Percentiles rank a stretch among this genome's conserved stretches.
Evolutionary conservation across 1,140 invertebrate species (phyloP).

Genomic region (Orchesella cincta): DNA sequence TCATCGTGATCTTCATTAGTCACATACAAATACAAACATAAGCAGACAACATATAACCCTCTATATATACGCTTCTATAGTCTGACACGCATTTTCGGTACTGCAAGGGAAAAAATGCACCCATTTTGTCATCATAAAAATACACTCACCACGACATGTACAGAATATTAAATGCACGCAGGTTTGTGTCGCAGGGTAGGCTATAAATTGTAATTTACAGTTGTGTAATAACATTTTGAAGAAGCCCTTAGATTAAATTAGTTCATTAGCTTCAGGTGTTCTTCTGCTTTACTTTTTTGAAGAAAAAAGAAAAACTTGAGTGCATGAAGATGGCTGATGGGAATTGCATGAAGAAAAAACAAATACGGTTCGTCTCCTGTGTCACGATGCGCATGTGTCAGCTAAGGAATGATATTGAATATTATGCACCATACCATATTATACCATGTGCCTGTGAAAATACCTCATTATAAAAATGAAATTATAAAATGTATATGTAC

Average conservation of each 20-base stretch:
- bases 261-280: neutral
- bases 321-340: neutral
- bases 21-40: neutral
- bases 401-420: neutral
- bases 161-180: no score
- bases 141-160: no score
- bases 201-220: no score
- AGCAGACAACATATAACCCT: neutral
- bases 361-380: slow-evolving; percentile 9
- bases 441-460: slow-evolving; percentile 19
- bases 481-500: no score
- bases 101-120: no score
- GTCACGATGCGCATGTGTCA: no score
- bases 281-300: neutral
- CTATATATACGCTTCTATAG: no score
- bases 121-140: no score
- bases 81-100: no score
- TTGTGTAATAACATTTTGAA: neutral
- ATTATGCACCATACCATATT: slow-evolving; percentile 12
- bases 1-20: slow-evolving; percentile 8
- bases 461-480: slow-evolving; percentile 12
- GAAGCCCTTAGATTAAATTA: neutral
- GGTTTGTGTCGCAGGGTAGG: no score
- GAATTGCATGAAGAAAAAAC: slow-evolving; percentile 21
- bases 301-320: neutral